phyloP scores from a whole-genome alignment of 2,113 vertebrate species.

The Noturus placidus region DNA sequence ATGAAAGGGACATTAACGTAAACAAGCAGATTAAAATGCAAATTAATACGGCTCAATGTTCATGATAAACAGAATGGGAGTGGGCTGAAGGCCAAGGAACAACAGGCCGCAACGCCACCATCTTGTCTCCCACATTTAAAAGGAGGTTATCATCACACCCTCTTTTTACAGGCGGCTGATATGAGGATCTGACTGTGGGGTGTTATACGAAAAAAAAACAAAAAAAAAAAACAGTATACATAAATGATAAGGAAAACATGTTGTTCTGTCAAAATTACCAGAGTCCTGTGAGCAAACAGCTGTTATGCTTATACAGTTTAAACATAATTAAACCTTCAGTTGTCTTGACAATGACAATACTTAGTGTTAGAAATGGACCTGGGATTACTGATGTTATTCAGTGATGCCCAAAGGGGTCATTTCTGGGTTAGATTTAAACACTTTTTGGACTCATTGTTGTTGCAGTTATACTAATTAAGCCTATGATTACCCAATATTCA shows the following conservation, averaged over 20 bases:
- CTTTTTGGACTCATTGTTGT: background rate
- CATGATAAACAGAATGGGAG: background rate
- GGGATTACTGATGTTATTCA: background rate
- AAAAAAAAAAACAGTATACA: conserved; percentile 2
- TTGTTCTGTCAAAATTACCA: conserved; percentile 2
- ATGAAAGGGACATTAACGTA: conserved; percentile 9
- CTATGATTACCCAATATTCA: background rate
- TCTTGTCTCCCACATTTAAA: conserved; percentile 26
- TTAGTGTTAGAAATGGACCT: background rate
- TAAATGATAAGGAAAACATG: conserved; percentile 32
- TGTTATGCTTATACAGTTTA: background rate
- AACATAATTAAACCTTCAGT: conserved; percentile 22
- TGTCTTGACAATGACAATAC: background rate
- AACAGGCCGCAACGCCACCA: background rate
- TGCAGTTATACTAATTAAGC: background rate
- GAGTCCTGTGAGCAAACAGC: background rate
- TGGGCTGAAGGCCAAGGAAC: conserved; percentile 6
- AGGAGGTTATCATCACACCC: conserved; percentile 29
- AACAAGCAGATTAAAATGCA: conserved; percentile 16
- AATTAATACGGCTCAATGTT: background rate
- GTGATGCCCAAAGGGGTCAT: background rate
- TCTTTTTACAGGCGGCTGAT: conserved; percentile 36
- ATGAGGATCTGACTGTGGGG: conserved; percentile 12
- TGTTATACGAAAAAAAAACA: background rate
- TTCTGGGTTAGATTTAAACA: background rate